Base-by-base conservation (phyloP, 2,113 vertebrate genomes). In the Boulengeromyrus knoepffleri region DNA sequence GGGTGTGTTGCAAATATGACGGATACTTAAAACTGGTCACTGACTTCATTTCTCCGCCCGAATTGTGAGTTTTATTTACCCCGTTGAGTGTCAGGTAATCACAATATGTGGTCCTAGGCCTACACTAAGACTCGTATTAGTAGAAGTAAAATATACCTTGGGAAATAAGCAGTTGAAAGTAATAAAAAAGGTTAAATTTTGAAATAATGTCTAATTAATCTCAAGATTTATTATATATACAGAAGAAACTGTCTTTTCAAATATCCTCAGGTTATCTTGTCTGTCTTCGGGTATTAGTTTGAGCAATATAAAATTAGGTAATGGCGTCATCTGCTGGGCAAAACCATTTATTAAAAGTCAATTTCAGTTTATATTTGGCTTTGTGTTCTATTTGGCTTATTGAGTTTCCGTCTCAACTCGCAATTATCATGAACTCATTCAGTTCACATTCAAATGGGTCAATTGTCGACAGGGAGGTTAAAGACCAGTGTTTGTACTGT, bases 281-380 rank as follows among this genome's bases (percentile, higher is more conserved):
- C 74, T 19, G 6, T 80, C 36, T 80, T 42, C 3, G 17, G 36
- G 36, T 42, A 3, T 42, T 80, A 5, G 36, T 80, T 80, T 19
- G 31, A 39, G 5, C 2, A 42, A 27, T 39, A 42, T 47, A 50
- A 50, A 86, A 86, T 86, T 86, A 27, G 24, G 21, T 46, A 86
- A 27, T 86, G 84, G 84, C 84, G 84, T 50, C 84, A 86, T 86
- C 84, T 86, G 47, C 46, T 50, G 84, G 84, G 9, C 45, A 86
- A 27, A 50, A 13, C 24, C 9, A 86, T 86, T 47, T 86, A 45
- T 85, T 24, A 80, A 17, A 80, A 42, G 74, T 80, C 3, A 80
- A 42, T 39, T 80, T 80, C 74, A 80, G 36, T 80, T 70, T 70
- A 80, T 17, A 80, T 42, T 80, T 36, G 36, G 5, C n/a, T 42